These are phyloP conservation scores for Thereva unica DNA, from an alignment of 2,888 invertebrate species.

Conservation along the genomic window DNA sequence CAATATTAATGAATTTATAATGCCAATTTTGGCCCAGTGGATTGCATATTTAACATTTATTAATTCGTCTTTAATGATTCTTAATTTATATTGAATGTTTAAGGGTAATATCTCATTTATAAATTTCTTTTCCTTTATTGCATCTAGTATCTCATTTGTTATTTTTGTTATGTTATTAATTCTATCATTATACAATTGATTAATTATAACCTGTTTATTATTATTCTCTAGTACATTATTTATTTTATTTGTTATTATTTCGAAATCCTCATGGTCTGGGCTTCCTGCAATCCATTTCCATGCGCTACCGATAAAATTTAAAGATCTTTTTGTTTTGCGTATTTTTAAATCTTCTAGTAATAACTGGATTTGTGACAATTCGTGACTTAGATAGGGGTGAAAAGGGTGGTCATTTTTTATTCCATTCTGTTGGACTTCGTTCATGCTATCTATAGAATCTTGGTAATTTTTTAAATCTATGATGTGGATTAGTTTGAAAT, in stretches of 20 bases:
- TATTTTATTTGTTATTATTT: slow-evolving; percentile 19
- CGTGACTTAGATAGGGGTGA: slow-evolving; percentile 4
- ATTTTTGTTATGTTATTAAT: too few species aligned
- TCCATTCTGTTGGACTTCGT: not conserved
- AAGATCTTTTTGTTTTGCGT: slow-evolving; percentile 10
- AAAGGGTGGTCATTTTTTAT: slow-evolving; percentile 4
- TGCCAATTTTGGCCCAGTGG: slow-evolving; percentile 3
- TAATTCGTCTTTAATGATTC: slow-evolving; percentile 21
- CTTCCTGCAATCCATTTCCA: slow-evolving; percentile 28
- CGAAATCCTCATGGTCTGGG: too few species aligned
- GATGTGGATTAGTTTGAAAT: slow-evolving; percentile 36
- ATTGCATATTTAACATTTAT: slow-evolving; percentile 8
- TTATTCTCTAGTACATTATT: slow-evolving; percentile 22
- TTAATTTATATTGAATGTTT: too few species aligned
- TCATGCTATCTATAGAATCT: slow-evolving; percentile 8
- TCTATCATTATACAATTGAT: too few species aligned
- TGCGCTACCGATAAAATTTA: slow-evolving; percentile 20
- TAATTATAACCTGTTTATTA: too few species aligned
- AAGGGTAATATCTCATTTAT: too few species aligned
- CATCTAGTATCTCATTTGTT: too few species aligned
- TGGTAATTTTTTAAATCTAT: slow-evolving; percentile 33
- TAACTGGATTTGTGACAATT: slow-evolving; percentile 2
- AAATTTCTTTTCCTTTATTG: too few species aligned
- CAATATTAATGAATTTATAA: too few species aligned
- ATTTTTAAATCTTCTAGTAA: slow-evolving; percentile 17